Base-by-base conservation (phyloP, 2,888 invertebrate species). In the Tetrapedia diversipes region DNA sequence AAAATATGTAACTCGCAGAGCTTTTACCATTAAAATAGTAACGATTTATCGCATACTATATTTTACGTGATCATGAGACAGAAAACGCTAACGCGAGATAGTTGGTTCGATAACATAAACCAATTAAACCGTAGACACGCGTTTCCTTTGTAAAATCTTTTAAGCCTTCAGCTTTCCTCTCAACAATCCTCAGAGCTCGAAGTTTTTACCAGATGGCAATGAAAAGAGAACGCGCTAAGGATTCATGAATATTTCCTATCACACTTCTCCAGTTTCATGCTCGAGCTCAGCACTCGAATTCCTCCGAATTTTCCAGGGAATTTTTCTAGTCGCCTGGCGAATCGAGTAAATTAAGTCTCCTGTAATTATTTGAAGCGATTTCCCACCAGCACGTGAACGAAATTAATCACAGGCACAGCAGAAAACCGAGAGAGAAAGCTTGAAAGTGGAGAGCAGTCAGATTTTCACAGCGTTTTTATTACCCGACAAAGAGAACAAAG, bases 391-490 rank as follows among this genome's bases (percentile, higher is more conserved):
- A 39, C 41, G 39, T 22, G 41, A 43, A 43, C n/a, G 37, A 65
- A 60, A 57, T 57, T 65, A 65, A 73, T 61, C 56, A 56, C n/a
- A n/a, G 47, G 10, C 27, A 32, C 41, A 14, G 41, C 41, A 41
- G 32, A 45, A 8, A 63, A 27, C 24, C 1, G 16, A 37, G 22
- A 56, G 4, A 37, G 22, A 10, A 14, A 19, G 19, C 24, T 19
- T 16, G 22, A 24, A 2, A 51, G 24, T 51, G 66, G n/a, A 60
- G 14, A 54, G 24, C 45, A 49, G 74, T 65, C 56, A 59, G 64
- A 67, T 74, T 80, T 72, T 63, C 69, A 53, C 64, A 51, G n/a
- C 22, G 63, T 79, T 83, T 78, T 74, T 76, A 70, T 61, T 56
- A 65, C 68, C 60, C 27, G 45, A 29, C 19, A 49, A 39, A 6